These are phyloP conservation scores for Thamnophis sirtalis DNA, from an alignment of 2,113 vertebrate species.

Conservation along the genomic window DNA sequence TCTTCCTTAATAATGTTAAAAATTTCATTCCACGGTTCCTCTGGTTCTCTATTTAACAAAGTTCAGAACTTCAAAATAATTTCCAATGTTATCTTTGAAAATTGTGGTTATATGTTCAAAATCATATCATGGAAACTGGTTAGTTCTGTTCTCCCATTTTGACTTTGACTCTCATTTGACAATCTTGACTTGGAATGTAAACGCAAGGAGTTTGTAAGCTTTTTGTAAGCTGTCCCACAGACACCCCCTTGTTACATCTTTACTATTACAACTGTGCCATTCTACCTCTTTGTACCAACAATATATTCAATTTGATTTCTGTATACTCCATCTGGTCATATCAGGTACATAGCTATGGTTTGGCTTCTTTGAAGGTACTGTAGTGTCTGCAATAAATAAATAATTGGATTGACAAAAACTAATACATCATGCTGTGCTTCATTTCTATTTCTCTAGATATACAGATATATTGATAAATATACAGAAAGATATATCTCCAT, in stretches of 20 bases:
- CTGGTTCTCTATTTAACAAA: background rate
- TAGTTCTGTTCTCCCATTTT: background rate
- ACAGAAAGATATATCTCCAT: background rate
- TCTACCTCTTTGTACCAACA: background rate
- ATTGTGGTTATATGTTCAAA: background rate
- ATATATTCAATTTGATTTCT: background rate
- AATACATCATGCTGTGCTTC: background rate
- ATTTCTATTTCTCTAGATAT: background rate
- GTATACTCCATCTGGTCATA: background rate
- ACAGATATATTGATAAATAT: background rate
- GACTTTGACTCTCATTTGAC: background rate
- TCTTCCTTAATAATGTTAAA: background rate
- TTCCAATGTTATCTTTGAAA: background rate
- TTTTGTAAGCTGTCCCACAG: background rate
- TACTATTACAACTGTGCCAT: background rate
- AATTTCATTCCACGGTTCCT: background rate
- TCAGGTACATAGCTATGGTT: background rate
- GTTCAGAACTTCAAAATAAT: background rate
- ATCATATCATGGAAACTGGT: background rate
- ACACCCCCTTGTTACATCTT: background rate
- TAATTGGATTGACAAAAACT: background rate
- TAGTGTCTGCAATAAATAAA: background rate
- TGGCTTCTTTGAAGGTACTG: background rate
- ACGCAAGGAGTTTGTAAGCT: background rate
- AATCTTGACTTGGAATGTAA: background rate